Evolutionary conservation across 2,888 invertebrate genomes (phyloP), one percentile per base, ranked within the genome.

Genomic region (Sinodicranocentrus sp.): DNA sequence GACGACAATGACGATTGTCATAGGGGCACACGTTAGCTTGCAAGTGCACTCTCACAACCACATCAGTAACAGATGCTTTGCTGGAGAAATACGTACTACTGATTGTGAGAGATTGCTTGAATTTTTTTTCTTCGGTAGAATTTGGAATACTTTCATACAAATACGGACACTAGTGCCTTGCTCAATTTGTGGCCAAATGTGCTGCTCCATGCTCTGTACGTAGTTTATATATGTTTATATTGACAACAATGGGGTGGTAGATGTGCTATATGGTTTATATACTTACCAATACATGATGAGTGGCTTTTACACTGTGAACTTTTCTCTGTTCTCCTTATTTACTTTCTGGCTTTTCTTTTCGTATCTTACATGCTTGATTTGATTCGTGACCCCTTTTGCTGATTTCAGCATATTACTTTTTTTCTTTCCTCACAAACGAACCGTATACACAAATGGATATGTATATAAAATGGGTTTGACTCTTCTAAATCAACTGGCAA

Each of bases 331-430:
- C 57, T 61, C 28, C 61, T 26, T 61, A 61, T 61, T 61, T 61
- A 61, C 61, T 70, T 26, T 52, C 33, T 71, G 25, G 28, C 59
- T 68, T 59, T 44, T 26, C 44, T n/a, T 33, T 33, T 65, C 77
- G 26, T 67, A 68, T 77, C 67, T 67, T 68, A 19, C 77, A 77
- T 77, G 77, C 67, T 23, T 77, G 77, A 77, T 68, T 77, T 77
- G 57, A 68, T 77, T 67, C 77, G 43, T 57, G 75, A 65, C 75
- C 75, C 75, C 68, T 67, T 77, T 77, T 77, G 77, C 77, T 77
- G 67, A 77, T 43, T 39, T 68, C 67, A 77, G 77, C 77, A 77
- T 43, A 63, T 68, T 77, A 25, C 28, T 52, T 65, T 52, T 33
- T 54, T 33, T 15, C 61, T 48, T 19, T 19, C 21, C 44, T 17